phyloP scores from a whole-genome alignment of 2,888 invertebrate species.

The Cantharis rufa region DNA sequence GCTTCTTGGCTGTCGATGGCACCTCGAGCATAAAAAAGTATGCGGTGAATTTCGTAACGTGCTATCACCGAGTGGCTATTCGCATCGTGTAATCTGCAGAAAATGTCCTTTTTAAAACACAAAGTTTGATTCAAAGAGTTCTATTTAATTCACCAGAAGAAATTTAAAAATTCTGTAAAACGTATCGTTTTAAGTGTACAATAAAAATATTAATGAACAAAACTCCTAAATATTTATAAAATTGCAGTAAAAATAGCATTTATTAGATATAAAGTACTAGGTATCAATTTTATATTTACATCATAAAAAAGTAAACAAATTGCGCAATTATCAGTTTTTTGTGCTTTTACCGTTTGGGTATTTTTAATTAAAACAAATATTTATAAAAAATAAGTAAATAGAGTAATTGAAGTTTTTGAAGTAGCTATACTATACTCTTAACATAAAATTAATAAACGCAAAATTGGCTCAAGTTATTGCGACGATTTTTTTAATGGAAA shows the following conservation, averaged over 20 bases:
- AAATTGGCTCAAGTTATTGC: too few relatives aligned
- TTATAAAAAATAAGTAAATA: neutral
- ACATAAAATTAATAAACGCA: too few relatives aligned
- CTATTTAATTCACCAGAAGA: neutral
- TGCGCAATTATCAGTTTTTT: neutral
- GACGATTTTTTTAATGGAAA: too few relatives aligned
- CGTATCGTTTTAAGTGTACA: neutral
- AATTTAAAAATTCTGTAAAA: neutral
- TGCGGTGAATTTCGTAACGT: constrained; percentile 88
- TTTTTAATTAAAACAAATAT: neutral
- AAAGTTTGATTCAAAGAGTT: neutral
- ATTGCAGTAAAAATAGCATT: neutral
- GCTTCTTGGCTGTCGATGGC: constrained; percentile 79
- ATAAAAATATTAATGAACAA: neutral
- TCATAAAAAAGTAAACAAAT: neutral
- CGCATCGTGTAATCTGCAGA: constrained; percentile 78
- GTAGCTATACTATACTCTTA: too few relatives aligned
- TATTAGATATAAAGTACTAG: neutral
- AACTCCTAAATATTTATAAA: neutral
- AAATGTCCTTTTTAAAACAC: neutral
- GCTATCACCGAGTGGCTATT: constrained; percentile 80
- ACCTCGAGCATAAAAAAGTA: constrained; percentile 93
- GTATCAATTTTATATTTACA: neutral
- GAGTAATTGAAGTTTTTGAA: too few relatives aligned
- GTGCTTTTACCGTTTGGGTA: neutral